Evolutionary conservation across 1,140 invertebrate genomes (phyloP).

Genomic region (Streblospio benedicti): DNA sequence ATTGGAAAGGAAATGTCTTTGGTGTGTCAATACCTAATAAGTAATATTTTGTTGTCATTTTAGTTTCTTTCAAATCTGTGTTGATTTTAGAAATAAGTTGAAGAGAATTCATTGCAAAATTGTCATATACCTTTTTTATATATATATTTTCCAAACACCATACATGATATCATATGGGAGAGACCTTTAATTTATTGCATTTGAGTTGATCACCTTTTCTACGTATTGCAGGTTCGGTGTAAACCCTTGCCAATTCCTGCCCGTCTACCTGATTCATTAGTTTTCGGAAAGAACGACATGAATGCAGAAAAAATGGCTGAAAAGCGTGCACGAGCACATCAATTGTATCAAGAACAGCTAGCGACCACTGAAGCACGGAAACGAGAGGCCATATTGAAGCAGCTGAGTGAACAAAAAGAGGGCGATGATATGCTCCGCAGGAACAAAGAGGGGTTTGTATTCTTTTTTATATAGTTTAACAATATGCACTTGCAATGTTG

Average conservation of each 20-base stretch:
- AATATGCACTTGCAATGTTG: not conserved
- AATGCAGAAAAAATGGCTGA: slow-evolving; percentile 44
- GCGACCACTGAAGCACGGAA: slow-evolving; percentile 40
- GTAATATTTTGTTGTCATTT: no score
- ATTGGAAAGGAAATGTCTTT: no score
- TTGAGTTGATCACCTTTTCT: not conserved
- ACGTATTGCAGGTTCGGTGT: slow-evolving; percentile 38
- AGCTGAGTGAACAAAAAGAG: slow-evolving; percentile 37
- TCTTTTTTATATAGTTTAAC: not conserved
- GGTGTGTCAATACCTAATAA: no score
- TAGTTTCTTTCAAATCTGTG: no score
- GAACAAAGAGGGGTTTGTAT: slow-evolving; percentile 38
- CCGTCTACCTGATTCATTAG: slow-evolving; percentile 31
- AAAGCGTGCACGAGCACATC: slow-evolving; percentile 29
- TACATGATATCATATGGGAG: no score
- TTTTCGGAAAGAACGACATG: slow-evolving; percentile 46
- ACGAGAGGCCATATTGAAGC: slow-evolving; percentile 38
- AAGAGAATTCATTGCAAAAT: no score
- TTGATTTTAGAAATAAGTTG: no score
- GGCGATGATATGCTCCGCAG: slow-evolving; percentile 37
- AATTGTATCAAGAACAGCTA: slow-evolving; percentile 40
- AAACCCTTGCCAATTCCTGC: slow-evolving; percentile 42
- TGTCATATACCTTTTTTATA: no score
- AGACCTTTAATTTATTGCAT: no score
- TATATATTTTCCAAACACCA: no score